Percentiles rank a stretch among this genome's conserved stretches.
Conservation (phyloP, 2,888 invertebrate genomes). For the Leptodirus hochenwartii region DNA sequence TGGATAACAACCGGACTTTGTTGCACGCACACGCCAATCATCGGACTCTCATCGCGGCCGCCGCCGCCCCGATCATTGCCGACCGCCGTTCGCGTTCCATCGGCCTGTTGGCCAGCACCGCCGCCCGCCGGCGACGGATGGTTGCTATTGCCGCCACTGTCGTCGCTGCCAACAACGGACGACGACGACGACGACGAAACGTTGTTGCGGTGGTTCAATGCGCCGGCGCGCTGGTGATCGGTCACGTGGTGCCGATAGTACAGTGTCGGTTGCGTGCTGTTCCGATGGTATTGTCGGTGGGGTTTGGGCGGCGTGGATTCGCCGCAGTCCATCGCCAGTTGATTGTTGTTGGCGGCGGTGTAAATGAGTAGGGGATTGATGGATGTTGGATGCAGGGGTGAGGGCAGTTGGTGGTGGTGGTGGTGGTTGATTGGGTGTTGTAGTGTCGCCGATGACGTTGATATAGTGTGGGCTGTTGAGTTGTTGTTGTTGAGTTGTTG, state of each 20-base stretch:
- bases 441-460: conserved; percentile 22
- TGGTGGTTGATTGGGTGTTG: conserved; percentile 19
- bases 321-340: conserved; percentile 24
- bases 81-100: conserved; percentile 4
- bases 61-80: no score
- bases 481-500: conserved; percentile 5
- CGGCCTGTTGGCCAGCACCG: conserved; percentile 10
- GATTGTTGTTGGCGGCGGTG: conserved; percentile 15
- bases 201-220: conserved; percentile 20
- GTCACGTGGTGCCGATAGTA: conserved; percentile 24
- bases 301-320: no score
- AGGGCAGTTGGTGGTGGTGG: conserved; percentile 14
- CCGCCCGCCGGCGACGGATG: conserved; percentile 18
- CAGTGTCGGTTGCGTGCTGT: conserved; percentile 23
- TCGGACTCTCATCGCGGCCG: conserved; percentile 54
- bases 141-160: conserved; percentile 12
- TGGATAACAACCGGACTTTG: conserved; percentile 90
- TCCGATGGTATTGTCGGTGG: conserved; percentile 18
- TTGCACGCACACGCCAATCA: conserved; percentile 80
- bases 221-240: conserved; percentile 24
- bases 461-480: no score
- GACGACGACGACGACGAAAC: conserved; percentile 9
- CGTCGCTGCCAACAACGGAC: conserved; percentile 21
- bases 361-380: conserved; percentile 15
- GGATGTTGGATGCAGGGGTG: conserved; percentile 20